A percentile compares a stretch with the other conserved stretches of the same genome.
Evolutionary conservation across 1,140 invertebrate genomes (phyloP).

Genomic region (Ceratosolen fusciceps): DNA sequence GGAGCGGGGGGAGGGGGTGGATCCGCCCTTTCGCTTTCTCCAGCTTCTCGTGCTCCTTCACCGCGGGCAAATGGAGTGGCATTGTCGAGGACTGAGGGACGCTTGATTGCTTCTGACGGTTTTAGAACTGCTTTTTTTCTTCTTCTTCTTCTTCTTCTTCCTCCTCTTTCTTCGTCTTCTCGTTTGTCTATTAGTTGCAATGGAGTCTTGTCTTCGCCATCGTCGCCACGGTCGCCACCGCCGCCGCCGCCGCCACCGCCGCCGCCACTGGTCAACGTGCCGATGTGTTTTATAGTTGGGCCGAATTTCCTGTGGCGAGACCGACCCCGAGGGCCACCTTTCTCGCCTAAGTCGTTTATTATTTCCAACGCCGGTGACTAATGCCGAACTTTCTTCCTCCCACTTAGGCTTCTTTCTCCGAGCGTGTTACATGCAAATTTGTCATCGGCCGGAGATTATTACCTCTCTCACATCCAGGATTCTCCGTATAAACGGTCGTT

Average conservation of each 20-base stretch:
- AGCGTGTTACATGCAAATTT: slow-evolving; percentile 17
- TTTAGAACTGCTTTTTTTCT: too few relatives aligned
- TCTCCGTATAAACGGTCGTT: neutral
- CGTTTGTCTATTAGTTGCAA: too few relatives aligned
- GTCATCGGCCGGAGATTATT: slow-evolving; percentile 1
- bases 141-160: too few relatives aligned
- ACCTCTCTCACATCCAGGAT: neutral
- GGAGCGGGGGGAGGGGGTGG: neutral
- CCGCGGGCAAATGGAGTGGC: neutral
- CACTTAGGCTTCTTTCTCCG: neutral
- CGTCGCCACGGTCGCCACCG: too few relatives aligned
- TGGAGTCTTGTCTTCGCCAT: too few relatives aligned
- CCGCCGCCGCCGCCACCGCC: too few relatives aligned
- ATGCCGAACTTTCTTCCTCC: slow-evolving; percentile 25
- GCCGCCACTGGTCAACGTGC: neutral
- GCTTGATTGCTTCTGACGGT: slow-evolving; percentile 29
- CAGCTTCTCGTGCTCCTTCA: neutral
- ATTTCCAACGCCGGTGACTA: slow-evolving; percentile 25
- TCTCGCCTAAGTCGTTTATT: neutral
- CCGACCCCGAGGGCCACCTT: neutral
- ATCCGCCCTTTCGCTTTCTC: neutral
- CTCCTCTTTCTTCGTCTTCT: too few relatives aligned
- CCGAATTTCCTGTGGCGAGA: slow-evolving; percentile 24
- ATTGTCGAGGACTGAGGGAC: neutral
- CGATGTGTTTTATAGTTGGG: slow-evolving; percentile 1